A percentile compares a stretch with the other conserved stretches of the same genome.
phyloP scores from a whole-genome alignment of 2,113 vertebrate genomes.

The Athene noctua region DNA sequence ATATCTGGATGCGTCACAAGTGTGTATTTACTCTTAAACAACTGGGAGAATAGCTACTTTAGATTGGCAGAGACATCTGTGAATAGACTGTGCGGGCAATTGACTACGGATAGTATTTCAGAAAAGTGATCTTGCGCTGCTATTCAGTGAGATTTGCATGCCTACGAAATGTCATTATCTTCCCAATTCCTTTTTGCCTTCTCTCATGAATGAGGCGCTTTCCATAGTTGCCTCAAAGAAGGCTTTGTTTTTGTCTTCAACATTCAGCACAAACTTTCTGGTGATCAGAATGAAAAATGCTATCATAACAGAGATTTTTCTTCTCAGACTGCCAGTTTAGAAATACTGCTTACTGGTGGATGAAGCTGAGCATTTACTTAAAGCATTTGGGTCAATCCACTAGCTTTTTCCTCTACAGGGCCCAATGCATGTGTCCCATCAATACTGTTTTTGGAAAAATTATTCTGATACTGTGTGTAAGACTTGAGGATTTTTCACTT shows the following conservation, averaged over 20 bases:
- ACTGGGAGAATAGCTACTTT: neutral
- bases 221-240: constrained; percentile 28
- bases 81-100: neutral
- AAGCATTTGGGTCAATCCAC: neutral
- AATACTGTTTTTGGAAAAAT: neutral
- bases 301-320: neutral
- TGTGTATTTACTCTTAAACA: neutral
- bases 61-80: neutral
- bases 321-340: neutral
- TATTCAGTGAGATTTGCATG: neutral
- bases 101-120: neutral
- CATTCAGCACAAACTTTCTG: neutral
- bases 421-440: fast-evolving
- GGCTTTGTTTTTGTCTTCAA: constrained; percentile 45
- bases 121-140: neutral
- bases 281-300: neutral
- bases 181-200: neutral
- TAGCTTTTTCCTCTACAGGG: neutral
- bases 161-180: constrained; percentile 52
- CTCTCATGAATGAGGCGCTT: constrained; percentile 36
- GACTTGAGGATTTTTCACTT: neutral
- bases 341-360: neutral
- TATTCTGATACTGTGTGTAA: neutral
- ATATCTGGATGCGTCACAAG: neutral
- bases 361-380: neutral